phyloP scores from a whole-genome alignment of 2,888 invertebrate species.

The Agriotes lineatus region DNA sequence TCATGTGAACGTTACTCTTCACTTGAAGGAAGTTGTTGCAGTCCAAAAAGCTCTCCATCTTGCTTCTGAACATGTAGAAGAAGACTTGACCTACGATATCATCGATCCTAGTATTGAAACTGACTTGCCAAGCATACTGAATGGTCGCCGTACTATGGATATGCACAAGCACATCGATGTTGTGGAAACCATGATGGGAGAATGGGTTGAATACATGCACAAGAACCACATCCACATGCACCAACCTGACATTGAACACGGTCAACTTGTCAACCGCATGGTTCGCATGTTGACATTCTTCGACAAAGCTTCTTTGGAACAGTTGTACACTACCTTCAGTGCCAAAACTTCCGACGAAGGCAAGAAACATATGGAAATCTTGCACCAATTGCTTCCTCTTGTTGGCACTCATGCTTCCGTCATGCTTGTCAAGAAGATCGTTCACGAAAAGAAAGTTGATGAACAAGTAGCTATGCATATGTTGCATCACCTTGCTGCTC shows the following conservation, averaged over 20 bases:
- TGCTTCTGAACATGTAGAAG: conserved; percentile 41
- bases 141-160: conserved; percentile 58
- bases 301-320: conserved; percentile 56
- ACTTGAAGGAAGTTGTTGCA: conserved; percentile 53
- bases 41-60: conserved; percentile 46
- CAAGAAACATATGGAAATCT: conserved; percentile 59
- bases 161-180: conserved; percentile 53
- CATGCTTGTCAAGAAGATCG: conserved; percentile 60
- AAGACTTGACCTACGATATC: conserved; percentile 55
- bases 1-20: conserved; percentile 63
- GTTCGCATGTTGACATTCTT: conserved; percentile 57
- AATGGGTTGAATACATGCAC: conserved; percentile 60
- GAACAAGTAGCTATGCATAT: conserved; percentile 57
- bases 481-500: conserved; percentile 64
- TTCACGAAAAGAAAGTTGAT: conserved; percentile 57
- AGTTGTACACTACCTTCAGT: conserved; percentile 52
- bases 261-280: conserved; percentile 61
- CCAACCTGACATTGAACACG: conserved; percentile 58
- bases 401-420: conserved; percentile 64
- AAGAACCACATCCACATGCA: conserved; percentile 59
- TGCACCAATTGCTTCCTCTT: conserved; percentile 64
- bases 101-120: conserved; percentile 45
- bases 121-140: conserved; percentile 57
- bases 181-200: conserved; percentile 57
- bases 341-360: conserved; percentile 47